Conservation (phyloP, 2,113 vertebrate genomes). For the Hemichromis elongatus region DNA sequence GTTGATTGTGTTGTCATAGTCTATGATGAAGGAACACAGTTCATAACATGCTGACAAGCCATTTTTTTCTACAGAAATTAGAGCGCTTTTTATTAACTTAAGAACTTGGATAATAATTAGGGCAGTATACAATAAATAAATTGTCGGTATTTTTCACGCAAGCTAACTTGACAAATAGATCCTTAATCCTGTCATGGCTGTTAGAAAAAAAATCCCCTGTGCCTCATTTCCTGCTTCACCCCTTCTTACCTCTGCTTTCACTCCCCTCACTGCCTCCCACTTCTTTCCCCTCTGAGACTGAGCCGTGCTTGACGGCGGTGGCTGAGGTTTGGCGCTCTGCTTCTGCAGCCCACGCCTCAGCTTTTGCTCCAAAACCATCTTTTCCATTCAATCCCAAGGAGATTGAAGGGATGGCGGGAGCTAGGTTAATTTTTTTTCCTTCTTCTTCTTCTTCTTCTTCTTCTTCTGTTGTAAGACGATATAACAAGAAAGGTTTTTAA, state of each 20-base stretch:
- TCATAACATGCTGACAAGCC: background rate
- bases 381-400: constrained; percentile 51
- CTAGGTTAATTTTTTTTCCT: background rate
- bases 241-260: constrained; percentile 7
- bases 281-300: constrained; percentile 53
- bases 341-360: constrained; percentile 64
- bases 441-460: background rate
- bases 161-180: background rate
- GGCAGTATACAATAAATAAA: background rate
- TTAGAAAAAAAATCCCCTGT: constrained; percentile 31
- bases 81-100: background rate
- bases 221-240: constrained; percentile 62
- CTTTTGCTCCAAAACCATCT: constrained; percentile 47
- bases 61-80: background rate
- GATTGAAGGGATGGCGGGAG: background rate
- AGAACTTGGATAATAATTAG: background rate
- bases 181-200: constrained; percentile 1
- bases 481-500: constrained; percentile 6
- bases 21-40: background rate
- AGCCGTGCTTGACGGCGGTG: constrained; percentile 43
- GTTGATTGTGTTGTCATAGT: background rate
- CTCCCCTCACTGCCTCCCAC: constrained; percentile 31
- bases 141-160: background rate
- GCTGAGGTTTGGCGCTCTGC: constrained; percentile 59
- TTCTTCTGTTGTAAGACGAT: background rate